Conservation (phyloP, 2,113 vertebrate genomes). For the Okapia johnstoni region DNA sequence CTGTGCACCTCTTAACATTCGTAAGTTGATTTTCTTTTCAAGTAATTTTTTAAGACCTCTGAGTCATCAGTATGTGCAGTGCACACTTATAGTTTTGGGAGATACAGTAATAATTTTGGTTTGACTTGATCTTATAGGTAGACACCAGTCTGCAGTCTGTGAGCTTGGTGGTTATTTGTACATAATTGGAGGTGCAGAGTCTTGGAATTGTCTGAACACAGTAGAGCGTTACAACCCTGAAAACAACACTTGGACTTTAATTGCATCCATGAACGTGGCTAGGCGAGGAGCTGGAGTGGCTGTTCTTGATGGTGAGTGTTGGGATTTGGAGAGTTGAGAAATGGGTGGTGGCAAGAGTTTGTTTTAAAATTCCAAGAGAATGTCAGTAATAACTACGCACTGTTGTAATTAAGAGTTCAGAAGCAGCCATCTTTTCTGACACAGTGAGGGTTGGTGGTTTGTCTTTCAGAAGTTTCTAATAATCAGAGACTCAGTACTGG, state of each 20-base stretch:
- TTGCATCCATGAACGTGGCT: slow-evolving; percentile 96
- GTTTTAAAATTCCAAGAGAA: neutral
- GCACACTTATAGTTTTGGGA: neutral
- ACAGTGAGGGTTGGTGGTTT: neutral
- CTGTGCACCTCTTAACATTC: slow-evolving; percentile 94
- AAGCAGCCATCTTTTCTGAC: neutral
- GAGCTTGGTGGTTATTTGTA: slow-evolving; percentile 93
- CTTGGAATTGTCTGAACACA: slow-evolving; percentile 96
- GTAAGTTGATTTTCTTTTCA: slow-evolving; percentile 77
- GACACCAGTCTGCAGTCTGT: slow-evolving; percentile 96
- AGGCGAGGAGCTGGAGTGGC: slow-evolving; percentile 93
- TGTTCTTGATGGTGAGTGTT: slow-evolving; percentile 85
- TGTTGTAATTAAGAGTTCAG: neutral
- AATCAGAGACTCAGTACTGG: neutral
- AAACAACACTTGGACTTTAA: slow-evolving; percentile 96
- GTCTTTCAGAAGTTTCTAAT: neutral
- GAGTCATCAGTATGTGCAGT: neutral
- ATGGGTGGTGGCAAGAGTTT: neutral
- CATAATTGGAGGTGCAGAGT: slow-evolving; percentile 95
- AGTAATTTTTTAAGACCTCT: neutral
- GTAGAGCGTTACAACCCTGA: slow-evolving; percentile 96
- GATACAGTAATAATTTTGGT: neutral
- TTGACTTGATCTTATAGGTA: slow-evolving; percentile 80
- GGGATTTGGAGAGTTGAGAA: neutral
- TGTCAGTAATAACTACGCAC: neutral